These are phyloP conservation scores for Trachelus stipa DNA, from an alignment of 2,888 invertebrate species.

Conservation along the genomic window DNA sequence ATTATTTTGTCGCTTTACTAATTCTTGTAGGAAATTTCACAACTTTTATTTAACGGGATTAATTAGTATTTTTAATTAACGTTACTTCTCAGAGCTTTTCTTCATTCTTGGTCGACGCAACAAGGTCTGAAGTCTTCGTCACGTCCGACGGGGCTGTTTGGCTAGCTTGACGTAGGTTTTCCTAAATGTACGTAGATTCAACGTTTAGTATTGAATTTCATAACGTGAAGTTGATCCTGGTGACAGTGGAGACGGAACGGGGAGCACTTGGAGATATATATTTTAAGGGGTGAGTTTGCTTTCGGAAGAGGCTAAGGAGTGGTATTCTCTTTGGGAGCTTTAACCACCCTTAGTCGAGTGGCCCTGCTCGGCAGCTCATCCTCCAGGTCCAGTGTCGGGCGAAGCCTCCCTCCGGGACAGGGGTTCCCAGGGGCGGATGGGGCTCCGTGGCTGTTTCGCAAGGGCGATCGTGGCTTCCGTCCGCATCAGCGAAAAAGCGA, in stretches of 20 bases:
- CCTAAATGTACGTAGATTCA: neutral
- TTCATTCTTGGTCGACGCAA: neutral
- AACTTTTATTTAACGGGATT: neutral
- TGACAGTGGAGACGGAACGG: neutral
- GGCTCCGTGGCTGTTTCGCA: neutral
- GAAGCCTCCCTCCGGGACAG: neutral
- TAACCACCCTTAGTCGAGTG: neutral
- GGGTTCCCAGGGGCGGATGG: neutral
- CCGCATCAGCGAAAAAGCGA: constrained; percentile 5
- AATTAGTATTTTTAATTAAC: neutral
- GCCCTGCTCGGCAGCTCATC: neutral
- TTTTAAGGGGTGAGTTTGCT: neutral
- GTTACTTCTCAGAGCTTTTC: neutral
- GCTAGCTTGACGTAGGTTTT: neutral
- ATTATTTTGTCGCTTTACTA: neutral
- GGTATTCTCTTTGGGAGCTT: neutral
- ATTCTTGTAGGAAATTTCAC: neutral
- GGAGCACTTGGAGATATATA: neutral
- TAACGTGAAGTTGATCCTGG: neutral
- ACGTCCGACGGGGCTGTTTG: no score
- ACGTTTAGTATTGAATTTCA: neutral
- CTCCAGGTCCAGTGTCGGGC: neutral
- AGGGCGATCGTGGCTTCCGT: neutral
- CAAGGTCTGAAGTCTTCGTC: neutral
- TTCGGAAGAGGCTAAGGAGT: neutral